These are phyloP conservation scores for Malaclemys terrapin DNA, from an alignment of 2,113 vertebrate species.

Conservation along the genomic window DNA sequence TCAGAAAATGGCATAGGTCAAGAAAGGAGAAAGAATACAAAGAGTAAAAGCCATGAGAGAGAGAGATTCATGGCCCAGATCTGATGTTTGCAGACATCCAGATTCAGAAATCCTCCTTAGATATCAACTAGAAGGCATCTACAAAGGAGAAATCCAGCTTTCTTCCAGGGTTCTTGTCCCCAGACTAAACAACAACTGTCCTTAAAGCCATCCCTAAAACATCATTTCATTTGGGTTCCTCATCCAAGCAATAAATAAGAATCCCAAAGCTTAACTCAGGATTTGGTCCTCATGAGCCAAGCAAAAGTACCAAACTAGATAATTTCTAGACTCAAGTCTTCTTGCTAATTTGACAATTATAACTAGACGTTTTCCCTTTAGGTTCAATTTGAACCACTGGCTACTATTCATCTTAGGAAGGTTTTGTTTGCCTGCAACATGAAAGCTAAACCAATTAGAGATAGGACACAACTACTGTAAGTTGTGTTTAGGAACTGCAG, in stretches of 20 bases:
- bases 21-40: neutral
- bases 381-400: slow-evolving; percentile 40
- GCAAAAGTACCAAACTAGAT: slow-evolving; percentile 64
- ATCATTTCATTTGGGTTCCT: slow-evolving; percentile 44
- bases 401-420: slow-evolving; percentile 34
- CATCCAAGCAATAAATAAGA: neutral
- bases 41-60: neutral
- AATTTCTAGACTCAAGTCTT: slow-evolving; percentile 63
- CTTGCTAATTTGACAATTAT: slow-evolving; percentile 65
- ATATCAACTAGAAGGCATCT: slow-evolving; percentile 9
- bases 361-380: slow-evolving; percentile 12
- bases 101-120: neutral
- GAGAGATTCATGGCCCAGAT: neutral
- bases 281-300: slow-evolving; percentile 60
- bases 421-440: slow-evolving; percentile 60
- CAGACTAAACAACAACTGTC: slow-evolving; percentile 31
- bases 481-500: slow-evolving; percentile 57
- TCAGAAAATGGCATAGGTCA: neutral
- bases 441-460: slow-evolving; percentile 49
- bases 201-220: slow-evolving; percentile 38
- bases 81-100: neutral
- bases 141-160: neutral
- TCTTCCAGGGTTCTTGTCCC: neutral
- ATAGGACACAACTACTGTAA: neutral
- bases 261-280: slow-evolving; percentile 17